phyloP scores from a whole-genome alignment of 2,888 invertebrate genomes.

The Tigriopus californicus region DNA sequence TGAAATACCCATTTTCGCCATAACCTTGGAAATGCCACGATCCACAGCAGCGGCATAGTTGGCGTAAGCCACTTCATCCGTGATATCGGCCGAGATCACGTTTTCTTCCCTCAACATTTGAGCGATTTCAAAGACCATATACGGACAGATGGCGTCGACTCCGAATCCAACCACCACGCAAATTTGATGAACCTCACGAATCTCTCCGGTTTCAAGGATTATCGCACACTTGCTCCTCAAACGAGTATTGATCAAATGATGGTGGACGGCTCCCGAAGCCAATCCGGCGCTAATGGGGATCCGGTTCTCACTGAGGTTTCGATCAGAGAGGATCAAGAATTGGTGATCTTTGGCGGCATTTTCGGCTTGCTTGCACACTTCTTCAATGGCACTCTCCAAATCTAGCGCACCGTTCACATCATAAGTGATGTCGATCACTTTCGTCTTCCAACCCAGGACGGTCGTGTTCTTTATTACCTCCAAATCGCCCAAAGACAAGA shows the following conservation, averaged over 20 bases:
- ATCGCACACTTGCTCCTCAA: conserved; percentile 90
- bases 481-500: conserved; percentile 73
- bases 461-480: conserved; percentile 63
- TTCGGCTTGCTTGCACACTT: conserved; percentile 59
- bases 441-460: conserved; percentile 72
- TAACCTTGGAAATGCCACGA: conserved; percentile 73
- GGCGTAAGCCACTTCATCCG: conserved; percentile 41
- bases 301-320: conserved; percentile 33
- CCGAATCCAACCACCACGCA: conserved; percentile 90
- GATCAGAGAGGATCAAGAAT: conserved; percentile 67
- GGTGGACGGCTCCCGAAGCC: conserved; percentile 81
- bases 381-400: conserved; percentile 54
- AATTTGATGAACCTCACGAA: conserved; percentile 75
- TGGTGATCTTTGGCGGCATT: conserved; percentile 59
- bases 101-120: conserved; percentile 65
- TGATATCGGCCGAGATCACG: conserved; percentile 41
- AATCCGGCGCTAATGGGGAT: conserved; percentile 53
- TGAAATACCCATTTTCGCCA: conserved; percentile 99
- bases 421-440: conserved; percentile 74
- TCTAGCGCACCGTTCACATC: conserved; percentile 49
- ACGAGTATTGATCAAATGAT: conserved; percentile 79
- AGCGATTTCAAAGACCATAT: conserved; percentile 83
- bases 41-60: conserved; percentile 80
- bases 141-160: conserved; percentile 93
- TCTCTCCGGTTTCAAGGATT: conserved; percentile 87